phyloP scores from a whole-genome alignment of 2,888 invertebrate species.

The Notodonta dromedarius region DNA sequence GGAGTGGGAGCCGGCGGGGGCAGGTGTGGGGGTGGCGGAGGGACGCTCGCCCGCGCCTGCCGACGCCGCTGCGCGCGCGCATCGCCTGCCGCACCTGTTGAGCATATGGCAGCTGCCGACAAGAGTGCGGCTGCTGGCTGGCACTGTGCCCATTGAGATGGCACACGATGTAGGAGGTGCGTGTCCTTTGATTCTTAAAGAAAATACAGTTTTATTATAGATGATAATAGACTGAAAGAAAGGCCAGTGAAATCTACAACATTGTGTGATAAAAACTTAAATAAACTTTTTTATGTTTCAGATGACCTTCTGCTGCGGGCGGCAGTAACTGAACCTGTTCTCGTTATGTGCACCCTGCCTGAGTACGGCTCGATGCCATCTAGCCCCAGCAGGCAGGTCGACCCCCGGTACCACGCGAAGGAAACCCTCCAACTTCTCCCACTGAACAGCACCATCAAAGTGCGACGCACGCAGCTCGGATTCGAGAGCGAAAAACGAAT shows the following conservation, averaged over 20 bases:
- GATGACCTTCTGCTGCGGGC: conserved; percentile 85
- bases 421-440: conserved; percentile 80
- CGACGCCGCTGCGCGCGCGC: conserved; percentile 82
- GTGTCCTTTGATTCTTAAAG: conserved; percentile 8
- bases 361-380: conserved; percentile 76
- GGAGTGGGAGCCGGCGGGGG: conserved; percentile 78
- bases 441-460: conserved; percentile 66
- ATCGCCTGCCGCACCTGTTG: conserved; percentile 81
- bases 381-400: conserved; percentile 80
- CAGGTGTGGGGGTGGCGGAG: conserved; percentile 68
- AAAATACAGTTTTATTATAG: too few species aligned
- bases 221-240: too few species aligned
- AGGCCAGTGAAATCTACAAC: too few species aligned
- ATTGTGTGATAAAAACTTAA: too few species aligned
- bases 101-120: conserved; percentile 84
- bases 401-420: conserved; percentile 82
- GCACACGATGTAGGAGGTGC: conserved; percentile 86
- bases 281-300: conserved; percentile 45
- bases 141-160: conserved; percentile 84
- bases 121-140: conserved; percentile 84
- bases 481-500: conserved; percentile 86
- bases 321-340: conserved; percentile 86
- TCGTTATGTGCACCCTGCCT: conserved; percentile 86
- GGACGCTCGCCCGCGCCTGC: conserved; percentile 69
- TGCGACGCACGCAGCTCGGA: conserved; percentile 84